Evolutionary conservation across 1,140 invertebrate genomes (phyloP), one percentile per base, ranked within the genome.

Genomic region (Latrodectus geometricus): DNA sequence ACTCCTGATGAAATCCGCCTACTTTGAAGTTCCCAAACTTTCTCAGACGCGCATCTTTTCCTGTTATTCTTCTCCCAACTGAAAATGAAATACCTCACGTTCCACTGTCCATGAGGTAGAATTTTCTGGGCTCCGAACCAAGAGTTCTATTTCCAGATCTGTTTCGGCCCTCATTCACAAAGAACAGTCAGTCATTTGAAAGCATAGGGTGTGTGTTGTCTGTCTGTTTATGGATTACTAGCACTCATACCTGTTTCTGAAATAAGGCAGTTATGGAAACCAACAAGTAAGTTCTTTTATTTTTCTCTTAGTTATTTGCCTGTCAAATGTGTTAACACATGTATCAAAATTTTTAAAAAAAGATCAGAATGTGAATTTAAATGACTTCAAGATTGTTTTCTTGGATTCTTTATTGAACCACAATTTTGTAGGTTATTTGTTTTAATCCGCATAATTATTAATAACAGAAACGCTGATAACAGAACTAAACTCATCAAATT

Each of bases 121-220:
- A 70, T 2, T 11, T 70, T 69, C 50, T 69, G 78, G 78, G 68
- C 65, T 69, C 11, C 66, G 48, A 12, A 69, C 78, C 78, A 80
- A 70, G n/a, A n/a, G 5, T 80, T 70, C 78, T 80, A 80, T 80
- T 80, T 80, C 66, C 49, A 80, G 66, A 79, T 69, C 35, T 21
- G 49, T 65, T 54, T 65, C n/a, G 15, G 20, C 35, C 49, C 50
- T 65, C 72, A 48, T 72, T 72, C 69, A 68, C 77, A 79, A 79
- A 49, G 52, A 21, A 35, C 49, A 4, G 61, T 79, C 17, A 79
- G 20, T 79, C 61, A 68, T 35, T 15, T 9, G 52, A 61, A 21
- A 56, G 23, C 7, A 23, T 2, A 73, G 56, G 54, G 76, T 78
- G 23, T 78, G 74, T 20, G 14, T 14, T 48, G 56, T 21, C 54